Base-by-base conservation (phyloP, 1,140 invertebrate species). In the Drosophila sechellia region DNA sequence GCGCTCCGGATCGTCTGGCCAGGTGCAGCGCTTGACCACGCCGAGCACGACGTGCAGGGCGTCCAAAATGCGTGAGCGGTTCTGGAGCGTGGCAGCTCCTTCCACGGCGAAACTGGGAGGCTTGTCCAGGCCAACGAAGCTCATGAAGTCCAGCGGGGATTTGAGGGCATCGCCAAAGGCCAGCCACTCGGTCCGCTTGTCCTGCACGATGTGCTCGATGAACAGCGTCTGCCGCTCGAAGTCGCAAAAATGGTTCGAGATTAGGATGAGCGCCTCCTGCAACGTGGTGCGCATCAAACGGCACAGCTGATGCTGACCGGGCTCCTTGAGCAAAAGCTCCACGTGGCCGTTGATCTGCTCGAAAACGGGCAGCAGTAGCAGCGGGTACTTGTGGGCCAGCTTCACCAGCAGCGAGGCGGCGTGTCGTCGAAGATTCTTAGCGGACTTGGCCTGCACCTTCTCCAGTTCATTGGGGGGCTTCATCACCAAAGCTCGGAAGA, bases 341-440 rank as follows among this genome's bases (percentile, higher is more conserved):
- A 96, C 95, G 65, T 96, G 95, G 1, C 94, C 94, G 84, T 96
- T 95, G 71, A 98, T 95, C 54, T 97, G 95, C 46, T 97, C 96
- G 92, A 98, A 98, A n/a, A 97, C 95, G 5, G 97, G 97, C 81
- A 98, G 92, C 37, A 97, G 92, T 3, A 97, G 92, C 10, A 97
- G 91, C 0, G 97, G 97, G 93, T 97, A 97, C 85, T 97, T 96
- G 43, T 96, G 95, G 12, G 96, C 96, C 37, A 98, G 95, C 93
- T 98, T 98, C 0, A 98, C 97, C 92, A 98, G 95, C 2, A 97
- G 92, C 13, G 96, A 97, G 31, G 97, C 97, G 1, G 97, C 97
- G 93, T 98, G 97, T 3, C 97, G 94, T 8, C 97, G 93, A 0
- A 98, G 95, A 90, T 97, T 97, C 93, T 97, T 97, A 1, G 97